phyloP scores from a whole-genome alignment of 2,888 invertebrate genomes.

The Eugnorisma glareosa region DNA sequence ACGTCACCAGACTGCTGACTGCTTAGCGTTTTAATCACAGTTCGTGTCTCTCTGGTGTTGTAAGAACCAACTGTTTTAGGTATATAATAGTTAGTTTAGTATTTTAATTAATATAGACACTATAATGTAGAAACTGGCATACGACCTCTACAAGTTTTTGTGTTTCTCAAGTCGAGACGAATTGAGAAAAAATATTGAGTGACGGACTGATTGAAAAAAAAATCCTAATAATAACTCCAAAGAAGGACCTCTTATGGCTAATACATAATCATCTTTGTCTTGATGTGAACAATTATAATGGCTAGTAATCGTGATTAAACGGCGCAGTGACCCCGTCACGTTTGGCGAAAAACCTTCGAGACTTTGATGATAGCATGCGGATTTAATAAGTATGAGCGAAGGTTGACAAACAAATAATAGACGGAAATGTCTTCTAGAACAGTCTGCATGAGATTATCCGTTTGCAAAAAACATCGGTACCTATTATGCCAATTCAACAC shows the following conservation, averaged over 20 bases:
- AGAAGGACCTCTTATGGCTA: neutral
- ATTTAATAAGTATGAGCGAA: conserved; percentile 56
- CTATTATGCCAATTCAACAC: neutral
- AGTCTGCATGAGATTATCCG: conserved; percentile 6
- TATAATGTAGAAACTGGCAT: neutral
- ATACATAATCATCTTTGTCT: conserved; percentile 6
- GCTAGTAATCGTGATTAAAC: conserved; percentile 32
- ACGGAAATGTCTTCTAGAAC: conserved; percentile 34
- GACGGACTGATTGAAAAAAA: neutral
- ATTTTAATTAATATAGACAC: neutral
- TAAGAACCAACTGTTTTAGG: neutral
- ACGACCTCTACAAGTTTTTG: neutral
- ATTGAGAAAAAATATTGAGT: neutral
- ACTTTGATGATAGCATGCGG: conserved; percentile 46
- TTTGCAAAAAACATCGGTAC: conserved; percentile 6
- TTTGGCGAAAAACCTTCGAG: conserved; percentile 53
- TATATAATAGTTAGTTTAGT: neutral
- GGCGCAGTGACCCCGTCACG: conserved; percentile 59
- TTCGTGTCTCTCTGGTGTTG: neutral
- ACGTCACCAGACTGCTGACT: neutral
- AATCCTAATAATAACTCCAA: neutral
- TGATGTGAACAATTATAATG: conserved; percentile 41
- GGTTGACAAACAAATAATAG: conserved; percentile 55
- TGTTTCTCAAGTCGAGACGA: neutral
- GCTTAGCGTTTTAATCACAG: neutral